Conservation (phyloP, 2,797 vertebrate genomes). For the Peromyscus attwateri region DNA sequence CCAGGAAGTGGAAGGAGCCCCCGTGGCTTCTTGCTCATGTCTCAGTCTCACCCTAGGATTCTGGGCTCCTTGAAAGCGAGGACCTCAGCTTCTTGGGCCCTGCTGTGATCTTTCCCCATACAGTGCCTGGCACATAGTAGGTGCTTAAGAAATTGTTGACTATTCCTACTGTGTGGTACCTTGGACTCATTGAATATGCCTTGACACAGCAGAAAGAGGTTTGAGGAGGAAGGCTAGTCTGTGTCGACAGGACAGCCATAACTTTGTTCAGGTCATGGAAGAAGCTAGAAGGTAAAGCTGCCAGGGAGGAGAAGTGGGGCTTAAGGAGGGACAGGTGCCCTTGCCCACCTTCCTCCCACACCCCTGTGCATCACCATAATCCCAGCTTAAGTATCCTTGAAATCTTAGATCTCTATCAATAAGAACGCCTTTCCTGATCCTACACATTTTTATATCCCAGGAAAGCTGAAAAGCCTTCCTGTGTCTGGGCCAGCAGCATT, state of each 20-base stretch:
- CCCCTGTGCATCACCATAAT: neutral
- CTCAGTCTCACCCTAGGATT: neutral
- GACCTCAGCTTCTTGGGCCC: neutral
- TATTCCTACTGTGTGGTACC: neutral
- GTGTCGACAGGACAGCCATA: neutral
- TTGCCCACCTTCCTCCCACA: neutral
- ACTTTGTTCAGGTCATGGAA: neutral
- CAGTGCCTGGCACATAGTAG: neutral
- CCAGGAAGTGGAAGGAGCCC: neutral
- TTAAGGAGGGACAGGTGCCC: neutral
- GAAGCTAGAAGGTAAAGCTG: neutral
- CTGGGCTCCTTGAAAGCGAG: neutral
- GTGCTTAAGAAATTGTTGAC: neutral
- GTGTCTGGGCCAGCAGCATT: neutral
- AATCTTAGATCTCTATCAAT: neutral
- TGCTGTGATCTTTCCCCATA: neutral
- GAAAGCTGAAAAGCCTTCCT: neutral
- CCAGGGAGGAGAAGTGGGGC: neutral
- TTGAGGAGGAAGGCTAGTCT: neutral
- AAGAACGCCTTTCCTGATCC: slow-evolving; percentile 37
- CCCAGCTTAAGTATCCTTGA: neutral
- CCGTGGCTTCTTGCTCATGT: neutral
- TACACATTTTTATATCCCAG: slow-evolving; percentile 15
- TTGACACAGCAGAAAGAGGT: neutral
- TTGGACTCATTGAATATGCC: neutral